Percentiles rank a stretch among this genome's conserved stretches.
Evolutionary conservation across 2,888 invertebrate genomes (phyloP).

Genomic region (Lordiphosa andalusiaca): DNA sequence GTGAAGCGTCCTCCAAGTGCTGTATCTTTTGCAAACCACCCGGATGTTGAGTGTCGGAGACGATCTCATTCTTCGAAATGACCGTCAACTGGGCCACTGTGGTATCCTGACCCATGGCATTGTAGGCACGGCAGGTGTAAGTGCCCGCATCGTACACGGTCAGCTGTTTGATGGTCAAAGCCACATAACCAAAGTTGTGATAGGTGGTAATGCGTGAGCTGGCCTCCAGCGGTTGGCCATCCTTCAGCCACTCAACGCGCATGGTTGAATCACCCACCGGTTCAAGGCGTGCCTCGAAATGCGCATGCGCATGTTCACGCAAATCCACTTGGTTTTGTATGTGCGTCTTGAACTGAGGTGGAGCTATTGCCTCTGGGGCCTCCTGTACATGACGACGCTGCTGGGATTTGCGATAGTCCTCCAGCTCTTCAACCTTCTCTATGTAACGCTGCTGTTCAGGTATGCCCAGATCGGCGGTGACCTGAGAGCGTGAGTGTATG

Average conservation of each 20-base stretch:
- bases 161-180: constrained; percentile 94
- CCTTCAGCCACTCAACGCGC: constrained; percentile 95
- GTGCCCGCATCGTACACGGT: constrained; percentile 93
- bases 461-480: constrained; percentile 92
- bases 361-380: constrained; percentile 88
- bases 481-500: constrained; percentile 89
- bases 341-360: constrained; percentile 93
- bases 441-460: constrained; percentile 95
- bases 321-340: constrained; percentile 92
- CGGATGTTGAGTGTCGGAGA: constrained; percentile 95
- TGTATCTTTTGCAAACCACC: constrained; percentile 95
- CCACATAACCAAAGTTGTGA: constrained; percentile 97
- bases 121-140: constrained; percentile 93
- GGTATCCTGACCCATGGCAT: constrained; percentile 91
- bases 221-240: constrained; percentile 93
- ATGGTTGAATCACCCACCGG: constrained; percentile 95
- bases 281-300: constrained; percentile 96
- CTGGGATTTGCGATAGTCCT: constrained; percentile 90
- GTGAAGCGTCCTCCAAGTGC: constrained; percentile 90
- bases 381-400: constrained; percentile 90
- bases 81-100: constrained; percentile 91
- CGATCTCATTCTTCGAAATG: constrained; percentile 91
- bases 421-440: constrained; percentile 94
- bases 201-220: constrained; percentile 95
- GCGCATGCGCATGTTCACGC: constrained; percentile 95